phyloP scores from a whole-genome alignment of 2,113 vertebrate genomes.

The Circaetus gallicus region DNA sequence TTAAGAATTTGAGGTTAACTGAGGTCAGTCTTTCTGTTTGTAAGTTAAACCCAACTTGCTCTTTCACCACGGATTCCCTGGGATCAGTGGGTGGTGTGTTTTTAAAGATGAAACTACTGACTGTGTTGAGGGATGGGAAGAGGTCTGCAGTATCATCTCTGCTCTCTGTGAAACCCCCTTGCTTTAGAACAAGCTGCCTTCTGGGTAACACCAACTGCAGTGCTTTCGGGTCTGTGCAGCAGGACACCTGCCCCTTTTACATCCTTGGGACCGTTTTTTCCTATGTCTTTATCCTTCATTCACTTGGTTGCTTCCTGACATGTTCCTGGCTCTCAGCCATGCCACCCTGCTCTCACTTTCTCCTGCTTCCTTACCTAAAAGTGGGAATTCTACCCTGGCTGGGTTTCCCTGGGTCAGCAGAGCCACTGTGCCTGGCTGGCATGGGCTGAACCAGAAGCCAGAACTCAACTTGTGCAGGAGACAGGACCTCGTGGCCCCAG shows the following conservation, averaged over 20 bases:
- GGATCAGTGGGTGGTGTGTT: not conserved
- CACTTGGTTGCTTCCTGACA: not conserved
- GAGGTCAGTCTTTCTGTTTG: not conserved
- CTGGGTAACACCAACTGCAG: not conserved
- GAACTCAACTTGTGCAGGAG: not conserved
- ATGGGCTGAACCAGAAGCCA: not conserved
- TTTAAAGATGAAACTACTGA: not conserved
- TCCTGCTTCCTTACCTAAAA: not conserved
- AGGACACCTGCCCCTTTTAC: not conserved
- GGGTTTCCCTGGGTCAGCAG: not conserved
- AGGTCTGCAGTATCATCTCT: not conserved
- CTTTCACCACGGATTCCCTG: not conserved
- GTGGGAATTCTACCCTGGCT: not conserved
- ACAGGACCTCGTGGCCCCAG: not conserved
- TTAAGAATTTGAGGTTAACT: slow-evolving; percentile 20
- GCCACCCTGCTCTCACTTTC: not conserved
- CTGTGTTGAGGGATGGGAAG: not conserved
- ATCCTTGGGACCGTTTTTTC: not conserved
- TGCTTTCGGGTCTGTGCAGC: not conserved
- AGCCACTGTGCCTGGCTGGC: not conserved
- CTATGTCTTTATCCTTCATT: not conserved
- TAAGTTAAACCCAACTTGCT: not conserved
- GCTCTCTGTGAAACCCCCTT: not conserved
- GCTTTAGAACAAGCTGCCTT: not conserved
- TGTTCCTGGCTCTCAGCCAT: not conserved